A percentile compares a stretch with the other conserved stretches of the same genome.
Conservation (phyloP, 2,113 vertebrate genomes). For the Cyanistes caeruleus region DNA sequence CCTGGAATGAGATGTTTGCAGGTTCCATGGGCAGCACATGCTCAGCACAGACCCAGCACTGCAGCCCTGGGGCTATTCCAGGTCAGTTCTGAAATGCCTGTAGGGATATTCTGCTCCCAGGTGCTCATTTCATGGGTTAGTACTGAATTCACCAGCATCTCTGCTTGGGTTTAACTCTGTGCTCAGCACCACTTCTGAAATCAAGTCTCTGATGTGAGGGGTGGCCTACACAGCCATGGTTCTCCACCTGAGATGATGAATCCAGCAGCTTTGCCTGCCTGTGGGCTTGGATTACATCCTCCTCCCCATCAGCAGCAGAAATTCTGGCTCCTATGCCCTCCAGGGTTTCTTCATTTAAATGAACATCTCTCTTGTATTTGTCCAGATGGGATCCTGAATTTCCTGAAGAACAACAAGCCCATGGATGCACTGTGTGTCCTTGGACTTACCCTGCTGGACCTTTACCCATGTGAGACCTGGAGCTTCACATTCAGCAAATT, state of each 20-base stretch:
- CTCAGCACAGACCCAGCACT: neutral
- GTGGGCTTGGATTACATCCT: neutral
- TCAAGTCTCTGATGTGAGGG: neutral
- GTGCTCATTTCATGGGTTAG: neutral
- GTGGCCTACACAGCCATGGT: neutral
- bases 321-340: neutral
- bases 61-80: neutral
- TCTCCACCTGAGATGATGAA: neutral
- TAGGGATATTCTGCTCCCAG: neutral
- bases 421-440: constrained; percentile 77
- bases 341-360: neutral
- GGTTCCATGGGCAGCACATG: neutral
- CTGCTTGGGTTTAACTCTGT: neutral
- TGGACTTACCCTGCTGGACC: constrained; percentile 76
- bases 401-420: constrained; percentile 78
- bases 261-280: neutral
- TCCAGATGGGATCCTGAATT: constrained; percentile 76
- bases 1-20: neutral
- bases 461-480: constrained; percentile 78
- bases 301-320: neutral
- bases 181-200: neutral
- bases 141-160: neutral
- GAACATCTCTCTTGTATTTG: neutral
- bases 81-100: neutral
- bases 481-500: constrained; percentile 78